Evolutionary conservation across 2,888 invertebrate genomes (phyloP), one percentile per base, ranked within the genome.

Genomic region (Trichopoda pennipes): DNA sequence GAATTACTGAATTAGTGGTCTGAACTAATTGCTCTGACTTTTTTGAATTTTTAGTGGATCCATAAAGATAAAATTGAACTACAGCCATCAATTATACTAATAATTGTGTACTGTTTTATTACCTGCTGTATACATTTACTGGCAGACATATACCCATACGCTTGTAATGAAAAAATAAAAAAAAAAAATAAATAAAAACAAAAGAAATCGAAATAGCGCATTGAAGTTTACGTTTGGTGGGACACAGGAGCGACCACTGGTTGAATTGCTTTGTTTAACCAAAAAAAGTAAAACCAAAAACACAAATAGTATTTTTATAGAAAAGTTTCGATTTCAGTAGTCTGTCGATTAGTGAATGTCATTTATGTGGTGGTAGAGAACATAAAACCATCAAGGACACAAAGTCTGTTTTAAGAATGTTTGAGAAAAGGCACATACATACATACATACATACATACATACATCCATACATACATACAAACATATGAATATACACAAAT

Each of bases 241-340:
- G 85, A 83, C 81, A 66, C 60, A 84, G 83, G 84, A 80, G 58
- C 70, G 81, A 82, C 85, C 84, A 85, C 85, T 79, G 85, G 84
- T 86, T 86, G 85, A 86, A 85, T 86, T 85, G 84, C 85, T 84
- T 73, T 85, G 83, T 61, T 74, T 66, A 78, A 49, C 74, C 70
- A 78, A 82, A 75, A 72, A 66, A 53, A 81, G 53, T 60, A 83
- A 80, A 81, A 73, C 56, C 56, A 64, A 66, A 74, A 44, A 78
- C 78, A 78, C 66, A 79, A 82, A 75, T 81, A 51, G 51, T 70
- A 49, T 72, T 68, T 55, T 68, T 72, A 78, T 80, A 84, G 66
- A 82, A 84, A 84, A 86, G 85, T 84, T 85, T 86, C 85, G 85
- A 85, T 85, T 86, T 85, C 86, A 85, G 78, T 84, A 75, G 74